These are phyloP conservation scores for Automeris io DNA, from an alignment of 2,888 invertebrate genomes.

Conservation along the genomic window DNA sequence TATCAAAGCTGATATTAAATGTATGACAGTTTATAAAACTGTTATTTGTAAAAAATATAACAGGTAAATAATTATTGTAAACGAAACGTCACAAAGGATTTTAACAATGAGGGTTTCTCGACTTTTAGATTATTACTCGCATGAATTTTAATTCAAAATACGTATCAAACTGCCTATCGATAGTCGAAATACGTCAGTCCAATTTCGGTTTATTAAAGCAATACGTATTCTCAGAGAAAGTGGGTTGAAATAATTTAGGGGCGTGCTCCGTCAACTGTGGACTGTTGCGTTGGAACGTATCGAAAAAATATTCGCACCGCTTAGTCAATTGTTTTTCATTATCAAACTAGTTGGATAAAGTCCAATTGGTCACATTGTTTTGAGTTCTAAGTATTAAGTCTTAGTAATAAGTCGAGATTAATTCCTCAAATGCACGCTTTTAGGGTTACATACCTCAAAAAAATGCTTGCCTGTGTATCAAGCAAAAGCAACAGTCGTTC, in stretches of 20 bases:
- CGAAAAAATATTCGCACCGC: background rate
- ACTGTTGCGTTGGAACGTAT: constrained; percentile 1
- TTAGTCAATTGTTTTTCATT: too few relatives aligned
- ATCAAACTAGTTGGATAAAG: too few relatives aligned
- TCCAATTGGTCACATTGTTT: too few relatives aligned
- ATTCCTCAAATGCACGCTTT: too few relatives aligned
- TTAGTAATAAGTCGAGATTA: too few relatives aligned
- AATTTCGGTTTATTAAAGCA: constrained; percentile 10
- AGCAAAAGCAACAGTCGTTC: too few relatives aligned
- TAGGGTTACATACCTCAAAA: too few relatives aligned
- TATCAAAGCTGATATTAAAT: background rate
- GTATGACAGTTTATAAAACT: background rate
- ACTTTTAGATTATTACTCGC: background rate
- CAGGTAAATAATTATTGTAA: background rate
- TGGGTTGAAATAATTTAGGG: constrained; percentile 30
- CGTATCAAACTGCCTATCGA: background rate
- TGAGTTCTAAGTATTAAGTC: too few relatives aligned
- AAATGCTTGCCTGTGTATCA: too few relatives aligned
- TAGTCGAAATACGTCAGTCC: constrained; percentile 7
- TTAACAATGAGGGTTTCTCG: background rate
- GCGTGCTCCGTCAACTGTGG: constrained; percentile 20
- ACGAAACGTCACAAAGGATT: background rate
- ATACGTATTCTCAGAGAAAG: constrained; percentile 26
- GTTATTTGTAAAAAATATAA: background rate
- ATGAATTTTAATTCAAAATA: background rate